A percentile compares a stretch with the other conserved stretches of the same genome.
These are phyloP conservation scores for Amyelois transitella DNA, from an alignment of 1,140 invertebrate species.

Conservation along the genomic window DNA sequence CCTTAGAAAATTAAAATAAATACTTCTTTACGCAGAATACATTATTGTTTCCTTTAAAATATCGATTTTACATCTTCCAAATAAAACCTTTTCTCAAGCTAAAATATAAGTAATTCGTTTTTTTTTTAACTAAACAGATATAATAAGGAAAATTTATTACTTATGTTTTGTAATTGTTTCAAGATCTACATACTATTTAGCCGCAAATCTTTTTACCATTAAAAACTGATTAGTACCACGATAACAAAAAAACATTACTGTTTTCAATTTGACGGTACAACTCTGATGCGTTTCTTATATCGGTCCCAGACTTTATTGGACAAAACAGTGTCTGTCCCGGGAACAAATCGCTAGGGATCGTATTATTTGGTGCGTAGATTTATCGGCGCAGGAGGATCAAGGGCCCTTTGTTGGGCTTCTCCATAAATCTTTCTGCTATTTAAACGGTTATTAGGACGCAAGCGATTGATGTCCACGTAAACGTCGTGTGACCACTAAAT, in stretches of 20 bases:
- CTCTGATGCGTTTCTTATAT: constrained; percentile 5
- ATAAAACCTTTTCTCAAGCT: no score
- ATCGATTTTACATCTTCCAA: no score
- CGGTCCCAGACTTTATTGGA: constrained; percentile 43
- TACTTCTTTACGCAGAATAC: no score
- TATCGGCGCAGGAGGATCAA: constrained; percentile 52
- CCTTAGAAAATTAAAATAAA: no score
- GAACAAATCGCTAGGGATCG: constrained; percentile 59
- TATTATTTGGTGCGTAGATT: constrained; percentile 67
- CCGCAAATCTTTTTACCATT: no score
- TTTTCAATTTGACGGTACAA: not conserved
- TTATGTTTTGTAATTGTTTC: no score
- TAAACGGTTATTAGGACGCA: constrained; percentile 58
- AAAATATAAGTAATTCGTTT: no score
- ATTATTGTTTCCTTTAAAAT: no score
- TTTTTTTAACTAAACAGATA: no score
- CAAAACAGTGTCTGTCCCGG: constrained; percentile 46
- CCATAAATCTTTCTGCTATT: constrained; percentile 59
- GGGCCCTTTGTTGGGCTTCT: constrained; percentile 56
- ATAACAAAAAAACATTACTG: not conserved
- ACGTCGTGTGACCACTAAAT: constrained; percentile 1
- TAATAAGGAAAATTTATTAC: no score
- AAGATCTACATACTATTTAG: no score
- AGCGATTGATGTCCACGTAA: constrained; percentile 43
- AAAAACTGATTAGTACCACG: not conserved